Evolutionary conservation across 2,797 vertebrate genomes (phyloP), one percentile per base, ranked within the genome.

Genomic region (Phataginus tricuspis): DNA sequence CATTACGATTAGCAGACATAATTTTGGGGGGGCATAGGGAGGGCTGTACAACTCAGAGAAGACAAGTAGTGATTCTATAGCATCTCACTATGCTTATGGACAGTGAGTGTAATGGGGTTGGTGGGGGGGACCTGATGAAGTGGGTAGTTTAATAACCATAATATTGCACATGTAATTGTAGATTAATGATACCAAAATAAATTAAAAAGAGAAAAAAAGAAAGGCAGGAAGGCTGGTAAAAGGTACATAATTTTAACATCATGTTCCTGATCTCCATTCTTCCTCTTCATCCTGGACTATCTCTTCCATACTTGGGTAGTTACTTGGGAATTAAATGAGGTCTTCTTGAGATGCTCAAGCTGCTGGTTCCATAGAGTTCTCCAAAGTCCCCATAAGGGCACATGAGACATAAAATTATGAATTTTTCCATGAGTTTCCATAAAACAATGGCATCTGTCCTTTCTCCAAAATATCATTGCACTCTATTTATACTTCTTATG

Each of bases 331-430:
- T 95, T 94, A 74, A 88, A 88, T 71, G 86, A 94, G 25, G 23
- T 7, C 61, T 42, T 39, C 21, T 75, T 55, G 23, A 95, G 45
- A 69, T 66, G 18, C 11, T 86, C 61, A 45, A 91, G 37, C 6
- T 87, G 25, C 75, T 61, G 23, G 59, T 69, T 90, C 51, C 69
- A 69, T 69, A 29, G 31, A 4, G 55, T 82, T 75, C 53, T 66
- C 68, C 55, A 27, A 91, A 86, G 61, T 69, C 27, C 18, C 37
- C 31, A 64, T 27, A 85, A 78, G 37, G 42, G 63, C n/a, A 69
- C 37, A 82, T 37, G 63, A 93, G 72, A 78, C 90, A 71, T 59
- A 93, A 93, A 94, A 85, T 68, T 51, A 74, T 68, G 45, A 95
- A 87, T 84, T 87, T 85, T 87, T 87, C 68, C 61, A 29, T 34